Evolutionary conservation across 2,888 invertebrate genomes (phyloP).

Genomic region (Herminia tarsipennalis): DNA sequence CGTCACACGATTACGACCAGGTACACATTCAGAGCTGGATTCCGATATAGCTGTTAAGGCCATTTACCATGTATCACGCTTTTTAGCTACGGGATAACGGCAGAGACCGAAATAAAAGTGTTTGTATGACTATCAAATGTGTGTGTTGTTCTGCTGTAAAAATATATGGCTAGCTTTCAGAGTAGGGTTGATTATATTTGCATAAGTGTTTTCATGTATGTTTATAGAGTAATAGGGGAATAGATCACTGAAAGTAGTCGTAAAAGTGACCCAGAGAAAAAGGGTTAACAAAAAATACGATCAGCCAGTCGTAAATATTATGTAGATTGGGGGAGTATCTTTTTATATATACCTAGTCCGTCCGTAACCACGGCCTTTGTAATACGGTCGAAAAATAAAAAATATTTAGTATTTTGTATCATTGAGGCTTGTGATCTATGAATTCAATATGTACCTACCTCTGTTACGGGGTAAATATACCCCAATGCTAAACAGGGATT

Average conservation of each 20-base stretch:
- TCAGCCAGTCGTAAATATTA: too few relatives aligned
- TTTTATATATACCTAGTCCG: too few relatives aligned
- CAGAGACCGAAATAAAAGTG: conserved; percentile 57
- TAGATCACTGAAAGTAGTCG: not conserved
- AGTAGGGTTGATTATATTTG: conserved; percentile 17
- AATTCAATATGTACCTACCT: too few relatives aligned
- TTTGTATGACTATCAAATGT: conserved; percentile 40
- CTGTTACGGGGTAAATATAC: too few relatives aligned
- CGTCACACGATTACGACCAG: conserved; percentile 61
- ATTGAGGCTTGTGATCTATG: too few relatives aligned
- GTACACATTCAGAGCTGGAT: conserved; percentile 75
- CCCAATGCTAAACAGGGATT: too few relatives aligned
- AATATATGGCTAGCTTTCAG: conserved; percentile 29
- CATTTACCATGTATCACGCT: conserved; percentile 59
- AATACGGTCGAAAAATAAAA: too few relatives aligned
- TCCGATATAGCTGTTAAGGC: conserved; percentile 73
- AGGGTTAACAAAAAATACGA: not conserved
- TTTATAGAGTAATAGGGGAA: conserved; percentile 7
- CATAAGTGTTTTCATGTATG: conserved; percentile 14
- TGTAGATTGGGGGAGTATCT: too few relatives aligned
- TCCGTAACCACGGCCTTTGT: too few relatives aligned
- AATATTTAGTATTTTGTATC: too few relatives aligned
- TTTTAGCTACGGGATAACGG: conserved; percentile 51
- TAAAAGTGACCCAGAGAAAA: not conserved
- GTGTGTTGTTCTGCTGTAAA: conserved; percentile 35